These are phyloP conservation scores for Tipula vernalis DNA, from an alignment of 2,888 invertebrate species.

Conservation along the genomic window DNA sequence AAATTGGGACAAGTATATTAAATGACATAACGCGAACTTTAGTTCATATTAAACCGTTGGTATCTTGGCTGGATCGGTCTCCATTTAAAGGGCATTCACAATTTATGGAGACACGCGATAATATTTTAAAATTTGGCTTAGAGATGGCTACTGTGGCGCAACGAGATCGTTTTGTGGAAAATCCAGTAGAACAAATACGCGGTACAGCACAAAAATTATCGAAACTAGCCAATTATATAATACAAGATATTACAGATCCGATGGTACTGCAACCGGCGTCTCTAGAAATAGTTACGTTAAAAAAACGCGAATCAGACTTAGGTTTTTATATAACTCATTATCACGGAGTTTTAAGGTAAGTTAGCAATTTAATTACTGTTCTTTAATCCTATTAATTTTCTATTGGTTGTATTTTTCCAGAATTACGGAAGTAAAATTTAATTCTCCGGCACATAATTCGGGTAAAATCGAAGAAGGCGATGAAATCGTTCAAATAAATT, in stretches of 20 bases:
- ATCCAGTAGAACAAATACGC: conserved; percentile 59
- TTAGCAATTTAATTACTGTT: conserved; percentile 19
- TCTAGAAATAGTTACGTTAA: conserved; percentile 75
- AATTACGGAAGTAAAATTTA: conserved; percentile 79
- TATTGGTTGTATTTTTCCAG: conserved; percentile 36
- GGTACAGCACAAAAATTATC: conserved; percentile 62
- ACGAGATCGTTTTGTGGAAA: conserved; percentile 77
- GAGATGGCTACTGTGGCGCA: conserved; percentile 87
- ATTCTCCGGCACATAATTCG: conserved; percentile 84
- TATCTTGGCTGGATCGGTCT: conserved; percentile 76
- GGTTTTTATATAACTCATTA: conserved; percentile 83
- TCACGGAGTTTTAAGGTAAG: conserved; percentile 52
- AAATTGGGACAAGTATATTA: conserved; percentile 66
- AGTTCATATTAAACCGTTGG: conserved; percentile 71
- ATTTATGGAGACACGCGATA: conserved; percentile 56
- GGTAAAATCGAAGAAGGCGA: conserved; percentile 91
- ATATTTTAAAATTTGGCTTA: conserved; percentile 63
- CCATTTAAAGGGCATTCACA: conserved; percentile 39
- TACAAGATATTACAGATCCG: conserved; percentile 79
- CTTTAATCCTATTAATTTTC: not conserved
- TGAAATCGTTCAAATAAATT: conserved; percentile 84
- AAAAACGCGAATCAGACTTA: conserved; percentile 75
- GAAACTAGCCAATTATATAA: conserved; percentile 69
- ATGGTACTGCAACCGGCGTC: conserved; percentile 83
- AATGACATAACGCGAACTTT: conserved; percentile 79